Conservation (phyloP, 2,888 invertebrate species). For the Netelia virgata region DNA sequence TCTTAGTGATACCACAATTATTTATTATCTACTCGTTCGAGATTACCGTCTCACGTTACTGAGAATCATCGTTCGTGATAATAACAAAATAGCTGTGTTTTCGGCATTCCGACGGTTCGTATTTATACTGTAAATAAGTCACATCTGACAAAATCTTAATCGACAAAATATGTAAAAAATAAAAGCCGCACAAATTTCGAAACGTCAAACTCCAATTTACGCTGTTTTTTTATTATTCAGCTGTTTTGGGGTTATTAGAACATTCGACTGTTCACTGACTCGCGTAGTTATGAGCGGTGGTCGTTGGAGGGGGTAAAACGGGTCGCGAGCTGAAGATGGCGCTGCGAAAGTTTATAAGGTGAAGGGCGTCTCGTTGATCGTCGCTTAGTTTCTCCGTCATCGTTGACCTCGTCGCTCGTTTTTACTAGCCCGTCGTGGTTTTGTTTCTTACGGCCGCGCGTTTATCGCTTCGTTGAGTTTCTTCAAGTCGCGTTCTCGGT, state of each 20-base stretch:
- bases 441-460: not conserved
- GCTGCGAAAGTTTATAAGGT: constrained; percentile 37
- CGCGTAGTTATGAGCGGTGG: not conserved
- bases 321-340: constrained; percentile 31
- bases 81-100: not conserved
- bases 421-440: not conserved
- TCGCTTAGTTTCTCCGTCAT: constrained; percentile 33
- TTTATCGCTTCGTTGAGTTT: not conserved
- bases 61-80: not conserved
- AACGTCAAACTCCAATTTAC: constrained; percentile 9
- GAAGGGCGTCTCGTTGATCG: not conserved
- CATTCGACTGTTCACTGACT: not conserved
- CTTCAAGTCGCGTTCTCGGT: not conserved
- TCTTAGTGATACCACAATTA: not conserved
- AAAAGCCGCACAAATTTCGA: constrained; percentile 2
- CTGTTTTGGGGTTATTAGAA: constrained; percentile 13
- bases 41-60: not conserved
- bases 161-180: not conserved
- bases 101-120: not conserved
- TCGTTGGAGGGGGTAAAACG: constrained; percentile 20
- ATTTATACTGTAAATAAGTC: not conserved
- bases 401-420: not conserved
- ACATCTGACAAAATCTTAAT: not conserved
- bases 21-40: constrained; percentile 8
- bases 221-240: constrained; percentile 6